Base-by-base conservation (phyloP, 2,888 invertebrate species). In the Alloplasta piceator region DNA sequence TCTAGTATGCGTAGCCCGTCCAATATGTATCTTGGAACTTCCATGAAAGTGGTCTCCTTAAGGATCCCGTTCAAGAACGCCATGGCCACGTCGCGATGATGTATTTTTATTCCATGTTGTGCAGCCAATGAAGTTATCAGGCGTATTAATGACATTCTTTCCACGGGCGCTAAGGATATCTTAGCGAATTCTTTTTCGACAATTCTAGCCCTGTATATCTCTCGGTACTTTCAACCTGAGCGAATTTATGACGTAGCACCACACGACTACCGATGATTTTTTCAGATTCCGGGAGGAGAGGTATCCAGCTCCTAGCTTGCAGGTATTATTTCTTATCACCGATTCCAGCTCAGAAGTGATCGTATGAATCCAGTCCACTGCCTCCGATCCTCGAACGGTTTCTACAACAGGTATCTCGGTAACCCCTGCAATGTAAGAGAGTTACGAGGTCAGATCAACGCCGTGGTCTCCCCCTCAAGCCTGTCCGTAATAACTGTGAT, bases 161-260 rank as follows among this genome's bases (percentile, higher is more conserved):
- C 48, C 5, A 48, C 48, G n/a, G 48, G 48, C 10, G n/a, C 48
- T 9, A 48, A 48, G 5, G 48, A n/a, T 10, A 10, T 10, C 12
- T 48, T 9, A n/a, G 4, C 7, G 9, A 48, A 48, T 48, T 12
- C 48, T 10, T 48, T 48, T 12, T 9, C 48, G 48, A 48, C 48
- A 12, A 48, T 7, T n/a, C 48, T 10, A 4, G 48, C 48, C 7
- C 9, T 48, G 26, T 26, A 26, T 26, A 26, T 26, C 60, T 16
- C 4, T 80, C 75, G 6, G 84, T 1, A 6, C 52, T 50, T 38
- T 82, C 84, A 48, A 82, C 61, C 0, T 83, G n/a, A 4, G 56
- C 39, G 36, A 74, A 77, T 60, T 85, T 84, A 43, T 84, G 83
- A 48, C 76, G 0, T 0, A 85, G 70, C 1, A 84, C 78, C 5